Conservation (phyloP, 2,113 vertebrate genomes). For the Edolisoma coerulescens region DNA sequence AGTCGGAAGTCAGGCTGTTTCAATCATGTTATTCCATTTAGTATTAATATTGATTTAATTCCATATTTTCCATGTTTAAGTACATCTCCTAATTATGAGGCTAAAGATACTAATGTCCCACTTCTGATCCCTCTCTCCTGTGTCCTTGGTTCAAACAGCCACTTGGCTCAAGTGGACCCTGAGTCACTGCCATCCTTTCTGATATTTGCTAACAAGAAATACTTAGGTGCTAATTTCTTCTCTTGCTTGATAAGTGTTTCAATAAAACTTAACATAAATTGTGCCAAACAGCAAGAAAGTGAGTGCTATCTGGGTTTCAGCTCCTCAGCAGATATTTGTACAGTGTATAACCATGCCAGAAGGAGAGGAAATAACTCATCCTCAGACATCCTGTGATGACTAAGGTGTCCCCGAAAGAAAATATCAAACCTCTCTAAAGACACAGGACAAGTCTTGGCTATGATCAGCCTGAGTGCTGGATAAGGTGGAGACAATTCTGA, state of each 20-base stretch:
- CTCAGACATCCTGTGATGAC: neutral
- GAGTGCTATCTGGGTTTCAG: neutral
- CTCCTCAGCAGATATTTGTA: neutral
- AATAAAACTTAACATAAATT: neutral
- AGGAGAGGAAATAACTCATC: neutral
- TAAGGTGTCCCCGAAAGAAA: neutral
- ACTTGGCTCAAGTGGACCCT: neutral
- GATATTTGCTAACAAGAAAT: neutral
- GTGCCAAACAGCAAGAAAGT: neutral
- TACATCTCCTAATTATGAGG: neutral
- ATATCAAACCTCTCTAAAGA: neutral
- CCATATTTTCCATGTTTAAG: neutral
- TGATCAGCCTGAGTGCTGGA: neutral
- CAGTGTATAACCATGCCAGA: neutral
- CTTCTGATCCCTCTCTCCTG: neutral
- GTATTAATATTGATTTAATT: neutral
- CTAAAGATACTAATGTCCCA: neutral
- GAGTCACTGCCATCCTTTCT: neutral
- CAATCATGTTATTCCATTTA: neutral
- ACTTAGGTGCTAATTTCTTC: neutral
- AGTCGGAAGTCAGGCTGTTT: neutral
- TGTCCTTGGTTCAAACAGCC: neutral
- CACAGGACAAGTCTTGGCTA: neutral
- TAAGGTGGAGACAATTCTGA: neutral
- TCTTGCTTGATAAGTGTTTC: neutral